Percentiles rank a stretch among this genome's conserved stretches.
Evolutionary conservation across 2,888 invertebrate species (phyloP).

Genomic region (Xanthorhoe designata): DNA sequence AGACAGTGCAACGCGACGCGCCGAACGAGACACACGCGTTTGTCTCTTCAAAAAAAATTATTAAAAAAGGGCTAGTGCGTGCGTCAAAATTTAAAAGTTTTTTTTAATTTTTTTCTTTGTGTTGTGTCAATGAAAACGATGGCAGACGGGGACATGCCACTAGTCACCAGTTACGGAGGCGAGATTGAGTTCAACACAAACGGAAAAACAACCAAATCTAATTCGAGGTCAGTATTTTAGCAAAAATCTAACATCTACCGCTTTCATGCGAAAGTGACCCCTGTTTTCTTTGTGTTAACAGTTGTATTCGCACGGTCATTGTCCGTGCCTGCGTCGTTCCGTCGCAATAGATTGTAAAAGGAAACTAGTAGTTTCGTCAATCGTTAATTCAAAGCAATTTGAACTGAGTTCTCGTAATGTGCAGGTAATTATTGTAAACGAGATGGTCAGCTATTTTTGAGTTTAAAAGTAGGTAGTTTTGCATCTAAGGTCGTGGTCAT

Average conservation of each 20-base stretch:
- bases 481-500: slow-evolving; percentile 41
- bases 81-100: not conserved
- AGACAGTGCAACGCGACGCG: slow-evolving; percentile 68
- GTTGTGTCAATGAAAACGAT: slow-evolving; percentile 56
- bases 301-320: slow-evolving; percentile 11
- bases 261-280: slow-evolving; percentile 22
- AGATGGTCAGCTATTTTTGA: slow-evolving; percentile 22
- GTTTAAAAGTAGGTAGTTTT: slow-evolving; percentile 25
- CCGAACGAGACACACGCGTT: slow-evolving; percentile 48
- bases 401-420: slow-evolving; percentile 31
- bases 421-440: slow-evolving; percentile 28
- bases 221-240: slow-evolving; percentile 73
- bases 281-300: slow-evolving; percentile 22
- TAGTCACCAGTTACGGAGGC: slow-evolving; percentile 77
- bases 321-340: slow-evolving; percentile 16
- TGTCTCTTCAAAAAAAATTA: slow-evolving; percentile 28
- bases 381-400: slow-evolving; percentile 38
- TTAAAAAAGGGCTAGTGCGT: slow-evolving; percentile 10
- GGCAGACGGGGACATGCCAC: slow-evolving; percentile 80
- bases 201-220: slow-evolving; percentile 73
- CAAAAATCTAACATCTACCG: slow-evolving; percentile 23
- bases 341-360: slow-evolving; percentile 35
- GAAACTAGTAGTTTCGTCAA: slow-evolving; percentile 42
- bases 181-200: slow-evolving; percentile 77
- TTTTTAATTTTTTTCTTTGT: not conserved